Evolutionary conservation across 2,113 vertebrate species (phyloP), one percentile per base, ranked within the genome.

Genomic region (Helogale parvula): DNA sequence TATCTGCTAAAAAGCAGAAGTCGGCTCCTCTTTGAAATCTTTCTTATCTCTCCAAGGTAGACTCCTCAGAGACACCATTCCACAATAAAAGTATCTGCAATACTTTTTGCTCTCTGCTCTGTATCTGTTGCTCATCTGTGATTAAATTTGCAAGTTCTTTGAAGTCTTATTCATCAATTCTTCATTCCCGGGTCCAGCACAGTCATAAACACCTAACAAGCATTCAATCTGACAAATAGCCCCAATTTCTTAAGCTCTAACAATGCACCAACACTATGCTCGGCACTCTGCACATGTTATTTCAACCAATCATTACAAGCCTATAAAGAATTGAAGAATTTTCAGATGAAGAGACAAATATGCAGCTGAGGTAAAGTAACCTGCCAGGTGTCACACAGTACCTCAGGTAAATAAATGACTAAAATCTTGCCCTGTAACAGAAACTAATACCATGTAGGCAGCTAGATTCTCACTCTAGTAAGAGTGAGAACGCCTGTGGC

Each of bases 231-330:
- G 38, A 79, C 57, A 84, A 96, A 45, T 3, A 93, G 33, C 12
- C 31, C 19, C 68, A 69, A 71, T 47, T 90, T 69, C 92, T 23
- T 60, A 91, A 52, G 35, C 35, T 83, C 52, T 54, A 19, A 84
- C 66, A 90, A 87, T 35, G 27, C 33, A 83, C 60, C 63, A 85
- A 84, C 23, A 82, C 54, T n/a, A 33, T 41, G 16, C 13, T 33
- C 80, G 2, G 29, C 3, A 66, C 29, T 94, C 27, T 82, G 66
- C 45, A 41, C 2, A 47, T 23, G 16, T 54, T 93, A 97, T 38
- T 91, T 79, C 66, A 94, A 91, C 63, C 88, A 80, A 79, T 65
- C 66, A 85, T 60, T 77, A 91, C 7, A 95, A 91, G 38, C 17
- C 66, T 65, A 93, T 31, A 80, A 96, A 89, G 33, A 68, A n/a